Evolutionary conservation across 2,797 vertebrate genomes (phyloP).

Genomic region (Hephaestus fuliginosus): DNA sequence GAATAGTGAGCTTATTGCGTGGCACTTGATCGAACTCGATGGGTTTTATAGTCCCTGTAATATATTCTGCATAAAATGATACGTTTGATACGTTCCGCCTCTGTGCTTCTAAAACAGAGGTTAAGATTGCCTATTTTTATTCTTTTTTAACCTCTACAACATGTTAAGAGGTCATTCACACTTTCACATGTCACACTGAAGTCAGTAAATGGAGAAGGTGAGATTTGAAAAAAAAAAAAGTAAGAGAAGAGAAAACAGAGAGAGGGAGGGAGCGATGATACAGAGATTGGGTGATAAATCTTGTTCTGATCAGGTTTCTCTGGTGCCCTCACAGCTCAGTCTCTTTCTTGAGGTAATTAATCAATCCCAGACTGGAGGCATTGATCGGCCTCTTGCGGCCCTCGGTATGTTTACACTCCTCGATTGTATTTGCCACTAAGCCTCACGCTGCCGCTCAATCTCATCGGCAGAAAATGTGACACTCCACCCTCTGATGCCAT

Average conservation of each 20-base stretch:
- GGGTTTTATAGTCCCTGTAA: background rate
- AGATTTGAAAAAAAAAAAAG: conserved; percentile 39
- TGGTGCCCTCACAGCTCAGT: conserved; percentile 80
- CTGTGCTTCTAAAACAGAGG: background rate
- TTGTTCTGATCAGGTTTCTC: conserved; percentile 86
- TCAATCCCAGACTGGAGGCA: conserved; percentile 85
- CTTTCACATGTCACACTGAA: conserved; percentile 47
- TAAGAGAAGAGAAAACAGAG: conserved; percentile 55
- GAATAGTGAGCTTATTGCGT: too few relatives aligned
- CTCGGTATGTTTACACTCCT: conserved; percentile 84
- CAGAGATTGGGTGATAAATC: conserved; percentile 84
- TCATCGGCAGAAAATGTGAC: conserved; percentile 83
- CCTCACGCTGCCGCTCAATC: conserved; percentile 82
- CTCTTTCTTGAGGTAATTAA: conserved; percentile 85
- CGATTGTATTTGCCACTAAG: conserved; percentile 87
- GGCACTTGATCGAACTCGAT: background rate
- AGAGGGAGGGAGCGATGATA: conserved; percentile 68
- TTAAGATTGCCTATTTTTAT: background rate
- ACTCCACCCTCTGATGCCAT: conserved; percentile 78
- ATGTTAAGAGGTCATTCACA: conserved; percentile 33
- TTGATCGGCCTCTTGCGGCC: conserved; percentile 81
- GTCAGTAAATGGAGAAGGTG: conserved; percentile 53
- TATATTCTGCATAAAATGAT: too few relatives aligned
- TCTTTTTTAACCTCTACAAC: background rate
- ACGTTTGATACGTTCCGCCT: background rate